Conservation (phyloP, 2,888 invertebrate genomes). For the Cotesia congregata region DNA sequence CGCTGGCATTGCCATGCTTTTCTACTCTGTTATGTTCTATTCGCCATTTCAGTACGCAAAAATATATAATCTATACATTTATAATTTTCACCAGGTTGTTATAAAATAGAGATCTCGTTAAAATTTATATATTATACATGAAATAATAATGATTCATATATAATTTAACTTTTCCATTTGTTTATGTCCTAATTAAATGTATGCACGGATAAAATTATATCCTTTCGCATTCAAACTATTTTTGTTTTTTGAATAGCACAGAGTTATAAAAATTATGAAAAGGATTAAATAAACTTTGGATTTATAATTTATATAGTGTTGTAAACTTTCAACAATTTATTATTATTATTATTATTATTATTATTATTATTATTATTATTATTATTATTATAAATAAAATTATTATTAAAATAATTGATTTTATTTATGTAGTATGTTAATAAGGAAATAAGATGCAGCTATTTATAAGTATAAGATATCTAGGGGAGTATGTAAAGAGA, state of each 20-base stretch:
- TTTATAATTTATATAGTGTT: too few species aligned
- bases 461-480: constrained; percentile 63
- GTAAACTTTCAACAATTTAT: background rate
- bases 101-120: background rate
- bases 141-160: background rate
- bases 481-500: constrained; percentile 49
- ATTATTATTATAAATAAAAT: background rate
- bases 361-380: background rate
- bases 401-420: constrained; percentile 17
- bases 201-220: background rate
- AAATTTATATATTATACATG: background rate
- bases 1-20: constrained; percentile 42
- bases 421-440: constrained; percentile 34
- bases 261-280: background rate
- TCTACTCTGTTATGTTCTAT: constrained; percentile 31
- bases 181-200: background rate
- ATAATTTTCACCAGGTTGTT: background rate
- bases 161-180: background rate
- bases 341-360: constrained; percentile 1
- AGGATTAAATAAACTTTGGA: background rate
- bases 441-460: constrained; percentile 51
- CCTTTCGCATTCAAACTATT: background rate
- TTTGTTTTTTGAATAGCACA: background rate
- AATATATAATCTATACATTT: background rate
- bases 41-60: constrained; percentile 47